phyloP scores from a whole-genome alignment of 2,888 invertebrate genomes.

The Parelbella ahira region DNA sequence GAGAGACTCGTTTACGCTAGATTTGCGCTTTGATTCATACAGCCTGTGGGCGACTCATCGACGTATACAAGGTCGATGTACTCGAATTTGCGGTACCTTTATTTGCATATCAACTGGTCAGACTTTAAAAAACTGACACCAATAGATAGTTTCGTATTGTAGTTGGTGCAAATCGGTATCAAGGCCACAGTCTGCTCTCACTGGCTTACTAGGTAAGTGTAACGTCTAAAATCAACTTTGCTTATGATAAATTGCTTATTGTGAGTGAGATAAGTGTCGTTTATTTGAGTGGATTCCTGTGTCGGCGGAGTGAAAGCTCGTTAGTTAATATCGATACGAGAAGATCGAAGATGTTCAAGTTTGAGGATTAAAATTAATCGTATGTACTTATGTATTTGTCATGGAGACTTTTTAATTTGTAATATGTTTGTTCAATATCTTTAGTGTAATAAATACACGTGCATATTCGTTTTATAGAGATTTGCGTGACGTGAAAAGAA shows the following conservation, averaged over 20 bases:
- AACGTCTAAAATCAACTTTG: slow-evolving; percentile 68
- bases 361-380: slow-evolving; percentile 30
- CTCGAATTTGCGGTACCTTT: slow-evolving; percentile 73
- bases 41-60: slow-evolving; percentile 55
- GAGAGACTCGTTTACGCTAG: slow-evolving; percentile 51
- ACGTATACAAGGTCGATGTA: slow-evolving; percentile 63
- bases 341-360: slow-evolving; percentile 57
- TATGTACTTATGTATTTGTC: slow-evolving; percentile 14
- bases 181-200: slow-evolving; percentile 71
- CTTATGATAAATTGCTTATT: slow-evolving; percentile 76
- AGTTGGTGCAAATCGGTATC: slow-evolving; percentile 69
- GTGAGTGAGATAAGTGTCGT: slow-evolving; percentile 71
- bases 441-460: too few species aligned
- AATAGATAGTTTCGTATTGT: slow-evolving; percentile 49
- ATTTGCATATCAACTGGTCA: slow-evolving; percentile 70
- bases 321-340: slow-evolving; percentile 35
- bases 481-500: too few species aligned
- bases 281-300: slow-evolving; percentile 70
- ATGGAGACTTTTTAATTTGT: slow-evolving; percentile 27
- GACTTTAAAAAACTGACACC: slow-evolving; percentile 73
- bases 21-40: slow-evolving; percentile 62
- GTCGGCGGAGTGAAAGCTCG: slow-evolving; percentile 70
- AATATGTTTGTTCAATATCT: too few species aligned
- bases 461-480: too few species aligned
- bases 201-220: slow-evolving; percentile 75